Evolutionary conservation across 1,140 invertebrate species (phyloP).

Genomic region (Epicauta chinensis): DNA sequence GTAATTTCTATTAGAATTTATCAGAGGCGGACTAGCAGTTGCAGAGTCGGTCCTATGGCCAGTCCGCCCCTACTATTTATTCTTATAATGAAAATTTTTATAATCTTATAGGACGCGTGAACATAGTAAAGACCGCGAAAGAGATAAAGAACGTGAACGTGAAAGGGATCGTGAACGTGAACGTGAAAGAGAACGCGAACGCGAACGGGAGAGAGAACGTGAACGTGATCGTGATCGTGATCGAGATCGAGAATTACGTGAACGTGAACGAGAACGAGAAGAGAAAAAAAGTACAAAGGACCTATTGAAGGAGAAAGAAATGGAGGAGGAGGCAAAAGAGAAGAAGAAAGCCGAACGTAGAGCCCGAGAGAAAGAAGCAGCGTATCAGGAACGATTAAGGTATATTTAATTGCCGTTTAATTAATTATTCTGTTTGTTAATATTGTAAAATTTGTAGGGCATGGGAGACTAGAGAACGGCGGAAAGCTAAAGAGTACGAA

Average conservation of each 20-base stretch:
- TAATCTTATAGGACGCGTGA: conserved; percentile 21
- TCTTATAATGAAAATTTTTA: too few species aligned
- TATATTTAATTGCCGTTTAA: too few species aligned
- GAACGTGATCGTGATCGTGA: conserved; percentile 44
- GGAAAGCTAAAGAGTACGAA: conserved; percentile 89
- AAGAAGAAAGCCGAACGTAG: conserved; percentile 84
- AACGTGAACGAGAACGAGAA: conserved; percentile 44
- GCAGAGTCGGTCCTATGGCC: too few species aligned
- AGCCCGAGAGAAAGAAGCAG: conserved; percentile 86
- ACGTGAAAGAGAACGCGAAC: conserved; percentile 44
- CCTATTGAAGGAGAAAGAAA: conserved; percentile 69
- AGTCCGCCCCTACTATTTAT: too few species aligned
- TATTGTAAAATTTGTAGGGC: too few species aligned
- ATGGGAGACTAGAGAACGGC: conserved; percentile 91
- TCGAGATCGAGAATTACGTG: conserved; percentile 44
- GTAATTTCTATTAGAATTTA: conserved; percentile 12
- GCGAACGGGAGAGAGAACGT: conserved; percentile 42
- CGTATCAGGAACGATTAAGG: conserved; percentile 79
- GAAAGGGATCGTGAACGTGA: conserved; percentile 41
- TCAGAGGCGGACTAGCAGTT: too few species aligned
- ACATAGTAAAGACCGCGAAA: conserved; percentile 20
- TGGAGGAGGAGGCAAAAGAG: conserved; percentile 87
- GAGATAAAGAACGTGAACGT: conserved; percentile 30
- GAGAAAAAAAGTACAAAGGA: conserved; percentile 53
- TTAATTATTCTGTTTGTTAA: too few species aligned